These are phyloP conservation scores for Tragelaphus imberbis DNA, from an alignment of 2,113 vertebrate species.

Conservation along the genomic window DNA sequence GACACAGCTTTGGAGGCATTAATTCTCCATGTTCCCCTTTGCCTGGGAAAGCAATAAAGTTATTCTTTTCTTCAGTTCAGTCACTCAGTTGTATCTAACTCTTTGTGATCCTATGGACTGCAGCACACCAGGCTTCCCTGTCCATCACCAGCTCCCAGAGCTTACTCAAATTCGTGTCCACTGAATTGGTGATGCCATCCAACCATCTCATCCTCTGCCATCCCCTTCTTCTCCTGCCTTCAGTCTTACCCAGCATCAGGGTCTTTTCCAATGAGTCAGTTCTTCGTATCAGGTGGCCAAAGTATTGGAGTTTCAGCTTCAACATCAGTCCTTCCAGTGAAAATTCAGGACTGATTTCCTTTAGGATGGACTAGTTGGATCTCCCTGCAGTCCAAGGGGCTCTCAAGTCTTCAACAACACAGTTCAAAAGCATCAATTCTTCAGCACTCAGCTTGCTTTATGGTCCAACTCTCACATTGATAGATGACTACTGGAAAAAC, in stretches of 20 bases:
- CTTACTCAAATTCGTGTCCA: neutral
- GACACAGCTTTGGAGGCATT: neutral
- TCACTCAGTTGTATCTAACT: neutral
- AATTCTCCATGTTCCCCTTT: neutral
- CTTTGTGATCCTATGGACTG: neutral
- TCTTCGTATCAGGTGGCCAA: neutral
- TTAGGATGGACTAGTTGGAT: neutral
- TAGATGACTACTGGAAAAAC: neutral
- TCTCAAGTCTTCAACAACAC: neutral
- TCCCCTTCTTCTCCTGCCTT: neutral
- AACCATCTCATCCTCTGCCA: neutral
- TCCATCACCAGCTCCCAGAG: neutral
- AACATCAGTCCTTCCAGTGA: neutral
- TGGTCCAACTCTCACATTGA: neutral
- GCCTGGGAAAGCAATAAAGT: neutral
- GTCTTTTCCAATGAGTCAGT: neutral
- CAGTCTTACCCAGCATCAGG: neutral
- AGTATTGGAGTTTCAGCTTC: neutral
- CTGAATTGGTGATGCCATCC: neutral
- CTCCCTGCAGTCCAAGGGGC: neutral
- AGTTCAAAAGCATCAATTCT: neutral
- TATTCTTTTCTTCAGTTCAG: neutral
- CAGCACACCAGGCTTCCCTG: neutral
- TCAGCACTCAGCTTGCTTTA: neutral
- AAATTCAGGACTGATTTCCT: neutral